These are phyloP conservation scores for Sacculina carcini DNA, from an alignment of 2,888 invertebrate species.

Conservation along the genomic window DNA sequence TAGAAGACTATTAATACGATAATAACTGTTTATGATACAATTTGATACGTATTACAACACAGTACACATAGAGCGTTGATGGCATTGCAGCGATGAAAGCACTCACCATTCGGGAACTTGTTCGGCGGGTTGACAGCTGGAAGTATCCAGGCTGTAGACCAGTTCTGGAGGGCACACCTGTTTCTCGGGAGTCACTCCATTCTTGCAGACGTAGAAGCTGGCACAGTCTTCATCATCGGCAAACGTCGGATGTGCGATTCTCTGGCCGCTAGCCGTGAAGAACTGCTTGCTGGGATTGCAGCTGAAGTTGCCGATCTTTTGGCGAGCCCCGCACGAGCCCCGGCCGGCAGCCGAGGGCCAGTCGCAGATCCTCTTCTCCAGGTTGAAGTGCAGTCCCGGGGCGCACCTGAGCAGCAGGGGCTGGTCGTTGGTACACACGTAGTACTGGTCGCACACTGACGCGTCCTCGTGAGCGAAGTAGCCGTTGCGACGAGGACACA, in stretches of 20 bases:
- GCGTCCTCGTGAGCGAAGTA: conserved; percentile 72
- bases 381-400: conserved; percentile 68
- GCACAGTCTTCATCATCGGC: conserved; percentile 66
- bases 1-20: too few relatives aligned
- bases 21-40: too few relatives aligned
- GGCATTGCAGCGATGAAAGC: too few relatives aligned
- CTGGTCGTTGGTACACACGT: conserved; percentile 56
- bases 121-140: conserved; percentile 30
- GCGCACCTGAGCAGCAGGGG: conserved; percentile 34
- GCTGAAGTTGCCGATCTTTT: conserved; percentile 35
- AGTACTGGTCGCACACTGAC: conserved; percentile 57
- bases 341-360: conserved; percentile 61
- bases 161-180: conserved; percentile 60
- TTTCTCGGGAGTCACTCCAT: conserved; percentile 56
- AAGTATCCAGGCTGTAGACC: conserved; percentile 64
- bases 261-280: conserved; percentile 37
- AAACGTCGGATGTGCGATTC: conserved; percentile 55
- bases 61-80: too few relatives aligned
- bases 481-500: conserved; percentile 58
- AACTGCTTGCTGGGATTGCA: conserved; percentile 41
- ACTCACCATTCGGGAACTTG: conserved; percentile 13
- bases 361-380: conserved; percentile 62
- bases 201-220: conserved; percentile 70
- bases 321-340: conserved; percentile 30
- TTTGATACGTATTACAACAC: too few relatives aligned